A percentile compares a stretch with the other conserved stretches of the same genome.
phyloP scores from a whole-genome alignment of 2,797 vertebrate genomes.

The Sebastes wilsoni region DNA sequence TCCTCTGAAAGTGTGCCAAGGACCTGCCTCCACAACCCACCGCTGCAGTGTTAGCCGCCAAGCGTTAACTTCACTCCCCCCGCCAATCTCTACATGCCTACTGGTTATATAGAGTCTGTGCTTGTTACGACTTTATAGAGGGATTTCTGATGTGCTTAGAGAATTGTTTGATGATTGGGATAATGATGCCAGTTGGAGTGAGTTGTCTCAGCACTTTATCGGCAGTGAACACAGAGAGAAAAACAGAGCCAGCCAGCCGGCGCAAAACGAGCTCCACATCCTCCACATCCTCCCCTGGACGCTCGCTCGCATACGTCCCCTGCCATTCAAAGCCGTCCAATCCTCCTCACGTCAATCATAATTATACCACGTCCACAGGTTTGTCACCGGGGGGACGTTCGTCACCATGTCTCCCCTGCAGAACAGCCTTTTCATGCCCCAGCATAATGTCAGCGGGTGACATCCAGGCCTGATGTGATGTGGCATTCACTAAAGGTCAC shows the following conservation, averaged over 20 bases:
- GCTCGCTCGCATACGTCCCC: slow-evolving; percentile 1
- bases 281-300: slow-evolving; percentile 22
- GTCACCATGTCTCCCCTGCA: slow-evolving; percentile 79
- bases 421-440: slow-evolving; percentile 93
- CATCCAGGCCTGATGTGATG: slow-evolving; percentile 95
- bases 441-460: slow-evolving; percentile 94
- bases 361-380: slow-evolving; percentile 74
- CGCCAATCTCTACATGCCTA: slow-evolving; percentile 63
- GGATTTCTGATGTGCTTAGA: slow-evolving; percentile 79
- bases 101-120: slow-evolving; percentile 77
- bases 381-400: slow-evolving; percentile 75
- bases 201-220: slow-evolving; percentile 74
- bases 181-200: slow-evolving; percentile 74
- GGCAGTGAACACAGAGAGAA: slow-evolving; percentile 29
- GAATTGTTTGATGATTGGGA: slow-evolving; percentile 81
- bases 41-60: slow-evolving; percentile 60
- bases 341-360: slow-evolving; percentile 76
- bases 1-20: slow-evolving; percentile 84
- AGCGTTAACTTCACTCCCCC: slow-evolving; percentile 71
- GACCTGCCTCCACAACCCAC: slow-evolving; percentile 73
- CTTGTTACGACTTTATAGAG: slow-evolving; percentile 80
- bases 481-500: slow-evolving; percentile 99
- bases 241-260: slow-evolving; percentile 29
- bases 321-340: slow-evolving; percentile 70
- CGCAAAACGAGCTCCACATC: slow-evolving; percentile 20